Percentiles rank a stretch among this genome's conserved stretches.
phyloP scores from a whole-genome alignment of 2,888 invertebrate species.

The Unio pictorum region DNA sequence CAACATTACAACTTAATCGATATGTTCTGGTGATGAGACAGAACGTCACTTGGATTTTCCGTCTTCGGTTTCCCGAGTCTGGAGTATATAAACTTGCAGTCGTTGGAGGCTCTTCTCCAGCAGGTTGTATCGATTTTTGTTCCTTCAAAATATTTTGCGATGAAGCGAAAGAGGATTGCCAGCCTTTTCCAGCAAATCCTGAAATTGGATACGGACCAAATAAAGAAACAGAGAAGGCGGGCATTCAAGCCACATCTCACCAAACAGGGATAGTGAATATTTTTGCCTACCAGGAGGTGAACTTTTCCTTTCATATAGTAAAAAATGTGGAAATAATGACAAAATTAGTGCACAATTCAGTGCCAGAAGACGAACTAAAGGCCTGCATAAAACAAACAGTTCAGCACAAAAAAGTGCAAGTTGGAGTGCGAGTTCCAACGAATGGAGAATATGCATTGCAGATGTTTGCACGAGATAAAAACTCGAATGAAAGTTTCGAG shows the following conservation, averaged over 20 bases:
- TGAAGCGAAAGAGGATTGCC: slow-evolving; percentile 15
- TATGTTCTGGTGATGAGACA: slow-evolving; percentile 15
- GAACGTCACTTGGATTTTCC: slow-evolving; percentile 13
- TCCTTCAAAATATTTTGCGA: slow-evolving; percentile 24
- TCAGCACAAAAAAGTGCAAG: slow-evolving; percentile 9
- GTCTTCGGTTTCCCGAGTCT: slow-evolving; percentile 18
- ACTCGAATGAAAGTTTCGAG: slow-evolving; percentile 9
- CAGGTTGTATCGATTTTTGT: slow-evolving; percentile 14
- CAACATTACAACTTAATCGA: slow-evolving; percentile 15
- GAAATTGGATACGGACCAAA: slow-evolving; percentile 39
- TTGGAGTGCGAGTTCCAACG: slow-evolving; percentile 25
- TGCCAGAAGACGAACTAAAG: slow-evolving; percentile 8
- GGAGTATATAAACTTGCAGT: slow-evolving; percentile 24
- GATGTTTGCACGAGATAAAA: slow-evolving; percentile 24
- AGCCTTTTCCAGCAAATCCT: slow-evolving; percentile 22
- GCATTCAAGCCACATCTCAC: slow-evolving; percentile 15
- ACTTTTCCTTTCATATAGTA: slow-evolving; percentile 16
- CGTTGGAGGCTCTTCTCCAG: slow-evolving; percentile 11
- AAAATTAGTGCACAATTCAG: slow-evolving; percentile 12
- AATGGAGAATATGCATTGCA: slow-evolving; percentile 33
- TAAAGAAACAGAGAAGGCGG: slow-evolving; percentile 18
- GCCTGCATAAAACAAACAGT: slow-evolving; percentile 9
- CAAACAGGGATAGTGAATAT: slow-evolving; percentile 24
- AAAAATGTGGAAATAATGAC: slow-evolving; percentile 13
- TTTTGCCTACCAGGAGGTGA: slow-evolving; percentile 9